Conservation (phyloP, 2,888 invertebrate species). For the Conomelus anceps region DNA sequence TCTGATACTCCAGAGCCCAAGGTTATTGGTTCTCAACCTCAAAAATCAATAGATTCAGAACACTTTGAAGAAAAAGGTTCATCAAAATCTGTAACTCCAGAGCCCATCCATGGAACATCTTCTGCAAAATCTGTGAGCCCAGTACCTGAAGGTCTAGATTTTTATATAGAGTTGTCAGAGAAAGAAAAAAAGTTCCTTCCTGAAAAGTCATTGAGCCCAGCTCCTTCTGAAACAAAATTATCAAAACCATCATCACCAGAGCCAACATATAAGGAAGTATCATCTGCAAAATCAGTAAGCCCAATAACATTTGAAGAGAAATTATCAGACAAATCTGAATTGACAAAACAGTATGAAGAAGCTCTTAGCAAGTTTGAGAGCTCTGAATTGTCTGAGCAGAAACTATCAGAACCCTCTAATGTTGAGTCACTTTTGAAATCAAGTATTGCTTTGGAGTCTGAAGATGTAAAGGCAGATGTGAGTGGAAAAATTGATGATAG, state of each 20-base stretch:
- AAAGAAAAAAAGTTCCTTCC: not conserved
- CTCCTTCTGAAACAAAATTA: not conserved
- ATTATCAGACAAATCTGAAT: not conserved
- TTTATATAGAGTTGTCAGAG: not conserved
- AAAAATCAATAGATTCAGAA: not conserved
- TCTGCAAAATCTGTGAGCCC: not conserved
- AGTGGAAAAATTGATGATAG: not conserved
- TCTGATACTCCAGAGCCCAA: not conserved
- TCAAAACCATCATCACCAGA: conserved; percentile 9
- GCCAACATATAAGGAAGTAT: conserved; percentile 3
- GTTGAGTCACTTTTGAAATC: too few species aligned
- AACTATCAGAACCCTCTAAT: too few species aligned
- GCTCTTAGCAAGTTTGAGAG: not conserved
- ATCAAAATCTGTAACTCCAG: conserved; percentile 1
- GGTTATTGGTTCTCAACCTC: not conserved
- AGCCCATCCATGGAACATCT: not conserved
- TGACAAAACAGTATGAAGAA: not conserved
- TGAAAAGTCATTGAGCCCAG: not conserved
- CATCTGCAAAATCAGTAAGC: not conserved
- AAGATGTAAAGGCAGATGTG: too few species aligned
- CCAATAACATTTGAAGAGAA: conserved; percentile 4
- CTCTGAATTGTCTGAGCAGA: not conserved
- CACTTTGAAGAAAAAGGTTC: not conserved
- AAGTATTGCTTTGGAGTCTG: too few species aligned
- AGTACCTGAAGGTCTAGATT: not conserved